Conservation (phyloP, 2,888 invertebrate genomes). For the Scaptomyza flava region DNA sequence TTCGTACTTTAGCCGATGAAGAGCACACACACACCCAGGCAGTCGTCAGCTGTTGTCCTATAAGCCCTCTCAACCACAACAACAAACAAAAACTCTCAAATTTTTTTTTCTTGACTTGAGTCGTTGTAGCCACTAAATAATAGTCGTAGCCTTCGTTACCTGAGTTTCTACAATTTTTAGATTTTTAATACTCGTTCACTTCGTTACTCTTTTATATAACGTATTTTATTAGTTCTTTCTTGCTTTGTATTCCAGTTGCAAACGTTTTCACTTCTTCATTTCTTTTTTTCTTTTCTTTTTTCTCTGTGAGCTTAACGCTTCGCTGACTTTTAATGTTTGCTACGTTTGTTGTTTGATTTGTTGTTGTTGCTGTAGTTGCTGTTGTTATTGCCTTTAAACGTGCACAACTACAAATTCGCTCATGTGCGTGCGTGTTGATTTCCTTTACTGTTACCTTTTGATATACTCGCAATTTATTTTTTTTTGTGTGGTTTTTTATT, state of each 20-base stretch:
- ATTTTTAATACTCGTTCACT: constrained; percentile 43
- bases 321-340: constrained; percentile 74
- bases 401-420: constrained; percentile 52
- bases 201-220: constrained; percentile 41
- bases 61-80: constrained; percentile 8
- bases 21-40: constrained; percentile 10
- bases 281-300: constrained; percentile 16
- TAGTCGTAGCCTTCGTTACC: constrained; percentile 42
- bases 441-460: constrained; percentile 59
- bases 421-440: constrained; percentile 78
- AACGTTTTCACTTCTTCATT: background rate
- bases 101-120: constrained; percentile 5
- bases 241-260: constrained; percentile 27
- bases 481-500: constrained; percentile 6
- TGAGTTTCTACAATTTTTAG: constrained; percentile 25
- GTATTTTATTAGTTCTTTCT: constrained; percentile 33
- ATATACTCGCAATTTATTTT: constrained; percentile 55
- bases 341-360: constrained; percentile 27
- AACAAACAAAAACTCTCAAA: background rate
- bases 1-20: constrained; percentile 65
- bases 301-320: constrained; percentile 62
- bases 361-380: background rate
- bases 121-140: constrained; percentile 22
- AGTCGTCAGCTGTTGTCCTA: constrained; percentile 61
- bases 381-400: background rate